Base-by-base conservation (phyloP, 2,797 vertebrate genomes). In the Enteromius treurensis region DNA sequence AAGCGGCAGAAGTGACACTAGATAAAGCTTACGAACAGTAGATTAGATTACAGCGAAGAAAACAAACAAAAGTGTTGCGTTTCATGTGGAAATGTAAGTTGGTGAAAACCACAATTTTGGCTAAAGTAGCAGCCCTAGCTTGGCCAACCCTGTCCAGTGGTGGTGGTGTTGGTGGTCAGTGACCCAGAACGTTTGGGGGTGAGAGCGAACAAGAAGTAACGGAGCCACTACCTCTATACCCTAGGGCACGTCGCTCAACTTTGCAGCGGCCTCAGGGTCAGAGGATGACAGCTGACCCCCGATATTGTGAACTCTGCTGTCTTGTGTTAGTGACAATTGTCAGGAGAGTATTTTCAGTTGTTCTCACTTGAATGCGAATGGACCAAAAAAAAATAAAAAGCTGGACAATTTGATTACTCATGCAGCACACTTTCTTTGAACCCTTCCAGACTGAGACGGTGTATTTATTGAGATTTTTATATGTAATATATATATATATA, bases 181-280 rank as follows among this genome's bases (percentile, higher is more conserved):
- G 11, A 73, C 42, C 45, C 45, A 23, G n/a, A 55, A 37, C 2
- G 1, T 2, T 0, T 32, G 14, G 5, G 76, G 11, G 15, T 5
- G 29, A 49, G 75, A 11, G 75, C 0, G 15, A 51, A 32, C 58
- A 1, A 51, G 77, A 15, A 51, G 77, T 37, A 34, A 9, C 23
- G 0, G 45, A 7, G 21, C 10, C 9, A 26, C 5, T 49, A 29
- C 5, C 10, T 29, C 42, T 34, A 13, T 34, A 29, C 77, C 19
- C 45, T 37, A 1, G n/a, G 17, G 79, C 67, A 21, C 4, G n/a
- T 60, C 67, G 15, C 67, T 80, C 79, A 70, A 71, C 26, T 69
- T 37, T 17, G 58, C 55, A 15, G 5, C 6, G 2, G 6, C 29
- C 32, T 45, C 6, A 0, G 13, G 77, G 77, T 53, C 29, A 53